Conservation (phyloP, 2,888 invertebrate genomes). For the Amblyteles armatorius region DNA sequence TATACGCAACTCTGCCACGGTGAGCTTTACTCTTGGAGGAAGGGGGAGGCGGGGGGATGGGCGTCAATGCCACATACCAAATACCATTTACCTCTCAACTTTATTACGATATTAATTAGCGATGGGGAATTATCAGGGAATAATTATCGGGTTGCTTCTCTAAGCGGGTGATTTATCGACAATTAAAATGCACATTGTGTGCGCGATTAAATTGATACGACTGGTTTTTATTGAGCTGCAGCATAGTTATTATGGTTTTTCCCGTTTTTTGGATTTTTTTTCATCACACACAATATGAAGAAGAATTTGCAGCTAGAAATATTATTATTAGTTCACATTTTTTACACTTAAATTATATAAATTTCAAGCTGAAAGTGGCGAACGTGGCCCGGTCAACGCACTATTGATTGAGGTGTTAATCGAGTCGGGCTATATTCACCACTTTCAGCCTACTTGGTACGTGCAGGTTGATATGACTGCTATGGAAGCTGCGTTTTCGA, state of each 20-base stretch:
- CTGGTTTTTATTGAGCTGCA: conserved; percentile 15
- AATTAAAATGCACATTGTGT: conserved; percentile 33
- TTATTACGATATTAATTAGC: conserved; percentile 60
- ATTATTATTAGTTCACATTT: too few relatives aligned
- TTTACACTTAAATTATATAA: too few relatives aligned
- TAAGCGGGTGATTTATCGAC: conserved; percentile 26
- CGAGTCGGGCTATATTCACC: too few relatives aligned
- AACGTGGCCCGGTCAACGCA: too few relatives aligned
- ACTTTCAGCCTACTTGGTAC: too few relatives aligned
- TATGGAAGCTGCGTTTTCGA: neutral
- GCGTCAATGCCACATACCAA: conserved; percentile 26
- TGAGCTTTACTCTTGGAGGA: neutral
- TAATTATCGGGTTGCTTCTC: conserved; percentile 52
- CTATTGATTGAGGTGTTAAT: too few relatives aligned
- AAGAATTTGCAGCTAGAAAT: too few relatives aligned
- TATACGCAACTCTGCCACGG: neutral
- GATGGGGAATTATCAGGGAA: conserved; percentile 47
- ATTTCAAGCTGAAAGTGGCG: too few relatives aligned
- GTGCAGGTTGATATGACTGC: neutral
- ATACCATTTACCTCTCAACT: conserved; percentile 54
- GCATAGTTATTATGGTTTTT: neutral
- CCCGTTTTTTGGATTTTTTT: neutral
- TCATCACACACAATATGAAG: too few relatives aligned
- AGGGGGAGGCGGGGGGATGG: neutral
- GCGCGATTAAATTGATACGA: conserved; percentile 29